Evolutionary conservation across 2,797 vertebrate genomes (phyloP), one percentile per base, ranked within the genome.

Genomic region (Typhlichthys eigenmanni): DNA sequence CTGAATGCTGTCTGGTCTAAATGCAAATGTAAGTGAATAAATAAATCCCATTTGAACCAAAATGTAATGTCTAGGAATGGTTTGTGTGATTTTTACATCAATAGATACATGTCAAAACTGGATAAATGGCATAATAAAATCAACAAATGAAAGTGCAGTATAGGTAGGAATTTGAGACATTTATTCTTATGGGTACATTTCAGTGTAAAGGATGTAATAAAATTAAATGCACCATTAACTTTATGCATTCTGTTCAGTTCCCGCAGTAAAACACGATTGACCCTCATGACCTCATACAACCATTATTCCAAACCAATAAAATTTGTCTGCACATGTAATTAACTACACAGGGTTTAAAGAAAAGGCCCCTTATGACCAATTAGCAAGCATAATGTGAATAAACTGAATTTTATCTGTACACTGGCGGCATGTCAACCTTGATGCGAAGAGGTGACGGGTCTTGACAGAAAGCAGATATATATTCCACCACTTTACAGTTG

Each of bases 361-460:
- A 54, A 88, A 88, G 86, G 83, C 82, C 82, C 55, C 83, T 63
- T 53, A 77, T 71, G 80, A 81, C 87, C 81, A 72, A 10, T 75
- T 62, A 68, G 47, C 62, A 52, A 3, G 60, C 34, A 8, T 17
- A 32, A 45, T 5, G 13, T 19, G 19, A 32, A 49, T 46, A 12
- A 4, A 47, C 47, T 29, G 61, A 64, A 52, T 13, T 13, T 74
- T 87, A 88, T 88, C 86, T 84, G 62, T 90, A 87, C 61, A 89
- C 82, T 17, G 85, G 83, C 47, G 86, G 88, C 47, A 87, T 87
- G 71, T 90, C 85, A 11, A 91, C 90, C 69, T 87, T 88, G 69
- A 89, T 86, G 74, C 83, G 85, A 58, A 90, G 71, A 87, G 68
- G 85, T 88, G 72, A 88, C 85, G 0, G 85, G 77, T 90, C 89